Percentiles rank a stretch among this genome's conserved stretches.
Conservation (phyloP, 2,888 invertebrate genomes). For the Embidobia sp. region DNA sequence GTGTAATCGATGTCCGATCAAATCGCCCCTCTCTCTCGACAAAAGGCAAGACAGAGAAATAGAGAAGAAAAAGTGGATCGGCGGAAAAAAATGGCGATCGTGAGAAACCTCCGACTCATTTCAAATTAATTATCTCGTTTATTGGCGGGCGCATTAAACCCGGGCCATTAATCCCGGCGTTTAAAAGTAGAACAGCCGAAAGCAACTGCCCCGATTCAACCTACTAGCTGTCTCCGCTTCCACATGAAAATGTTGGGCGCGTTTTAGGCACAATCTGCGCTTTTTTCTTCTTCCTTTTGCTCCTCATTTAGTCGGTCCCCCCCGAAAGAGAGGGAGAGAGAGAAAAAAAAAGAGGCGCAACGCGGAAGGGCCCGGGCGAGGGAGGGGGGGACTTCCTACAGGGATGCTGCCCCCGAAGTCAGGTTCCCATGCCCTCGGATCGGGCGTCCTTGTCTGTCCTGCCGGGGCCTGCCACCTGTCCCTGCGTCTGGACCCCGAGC, state of each 20-base stretch:
- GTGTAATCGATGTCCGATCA: too few species aligned
- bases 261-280: too few species aligned
- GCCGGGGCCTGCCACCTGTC: conserved; percentile 80
- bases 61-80: too few species aligned
- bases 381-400: conserved; percentile 72
- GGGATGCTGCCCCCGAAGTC: conserved; percentile 81
- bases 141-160: conserved; percentile 17
- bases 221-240: conserved; percentile 36
- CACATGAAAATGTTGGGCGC: conserved; percentile 47
- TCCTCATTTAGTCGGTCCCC: conserved; percentile 51
- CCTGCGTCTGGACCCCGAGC: conserved; percentile 77
- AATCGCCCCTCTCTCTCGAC: too few species aligned
- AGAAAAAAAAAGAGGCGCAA: conserved; percentile 18
- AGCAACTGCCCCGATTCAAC: conserved; percentile 22
- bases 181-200: conserved; percentile 46
- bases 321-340: conserved; percentile 23
- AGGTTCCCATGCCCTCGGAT: conserved; percentile 80
- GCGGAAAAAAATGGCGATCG: too few species aligned
- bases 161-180: conserved; percentile 29
- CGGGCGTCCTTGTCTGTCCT: conserved; percentile 61
- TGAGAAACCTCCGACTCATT: conserved; percentile 27
- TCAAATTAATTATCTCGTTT: conserved; percentile 30
- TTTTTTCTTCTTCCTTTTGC: conserved; percentile 44
- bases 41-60: too few species aligned
- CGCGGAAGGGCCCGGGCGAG: conserved; percentile 38